phyloP scores from a whole-genome alignment of 2,888 invertebrate genomes.

The Cerastis rubricosa region DNA sequence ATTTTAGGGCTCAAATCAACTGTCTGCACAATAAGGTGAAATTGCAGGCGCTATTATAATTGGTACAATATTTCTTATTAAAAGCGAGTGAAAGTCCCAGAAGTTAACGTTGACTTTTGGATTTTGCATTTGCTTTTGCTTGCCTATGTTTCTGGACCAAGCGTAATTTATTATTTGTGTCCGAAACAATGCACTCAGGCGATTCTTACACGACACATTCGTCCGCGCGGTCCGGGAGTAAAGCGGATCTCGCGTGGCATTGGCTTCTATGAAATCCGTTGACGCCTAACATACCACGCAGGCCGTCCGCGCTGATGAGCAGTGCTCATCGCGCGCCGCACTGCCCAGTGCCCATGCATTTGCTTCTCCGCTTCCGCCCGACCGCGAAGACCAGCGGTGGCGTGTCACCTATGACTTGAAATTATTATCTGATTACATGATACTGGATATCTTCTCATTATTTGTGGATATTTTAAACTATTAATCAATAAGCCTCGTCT shows the following conservation, averaged over 20 bases:
- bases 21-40: conserved; percentile 34
- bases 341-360: not conserved
- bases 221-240: not conserved
- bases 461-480: not conserved
- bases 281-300: not conserved
- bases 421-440: not conserved
- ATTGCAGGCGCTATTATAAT: conserved; percentile 35
- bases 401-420: too few species aligned
- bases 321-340: not conserved
- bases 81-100: conserved; percentile 5
- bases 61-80: conserved; percentile 27
- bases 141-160: not conserved
- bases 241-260: not conserved
- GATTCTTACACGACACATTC: not conserved
- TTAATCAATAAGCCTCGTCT: not conserved
- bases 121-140: conserved; percentile 5
- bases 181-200: not conserved
- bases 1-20: conserved; percentile 70
- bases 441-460: not conserved
- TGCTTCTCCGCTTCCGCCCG: too few species aligned
- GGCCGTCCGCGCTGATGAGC: not conserved
- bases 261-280: not conserved
- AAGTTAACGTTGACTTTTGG: not conserved
- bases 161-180: not conserved
- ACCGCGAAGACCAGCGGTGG: not conserved